phyloP scores from a whole-genome alignment of 2,797 vertebrate species.

The Gadopsis bispinosus region DNA sequence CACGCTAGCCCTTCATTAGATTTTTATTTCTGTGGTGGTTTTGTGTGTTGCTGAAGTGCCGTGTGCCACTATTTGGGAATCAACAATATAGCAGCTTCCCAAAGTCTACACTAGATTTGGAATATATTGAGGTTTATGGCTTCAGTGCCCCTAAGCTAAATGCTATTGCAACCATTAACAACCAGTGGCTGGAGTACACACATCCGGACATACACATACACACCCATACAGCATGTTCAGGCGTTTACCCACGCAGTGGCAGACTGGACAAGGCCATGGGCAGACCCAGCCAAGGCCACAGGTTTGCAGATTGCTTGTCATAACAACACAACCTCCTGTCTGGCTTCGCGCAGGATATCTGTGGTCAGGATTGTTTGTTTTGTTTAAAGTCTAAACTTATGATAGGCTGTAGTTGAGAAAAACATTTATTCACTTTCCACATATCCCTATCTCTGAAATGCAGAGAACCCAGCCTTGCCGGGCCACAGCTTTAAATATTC shows the following conservation, averaged over 20 bases:
- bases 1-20: constrained; percentile 49
- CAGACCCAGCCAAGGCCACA: constrained; percentile 54
- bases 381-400: constrained; percentile 28
- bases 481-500: background rate
- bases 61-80: constrained; percentile 35
- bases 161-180: constrained; percentile 60
- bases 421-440: constrained; percentile 15
- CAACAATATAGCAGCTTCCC: constrained; percentile 45
- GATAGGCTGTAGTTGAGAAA: constrained; percentile 11
- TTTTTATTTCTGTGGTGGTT: constrained; percentile 2
- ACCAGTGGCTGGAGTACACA: constrained; percentile 18
- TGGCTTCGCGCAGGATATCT: constrained; percentile 59
- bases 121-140: constrained; percentile 61
- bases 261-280: constrained; percentile 67
- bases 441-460: constrained; percentile 2
- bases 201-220: constrained; percentile 5
- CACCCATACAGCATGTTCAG: background rate
- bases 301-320: constrained; percentile 62
- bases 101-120: constrained; percentile 35
- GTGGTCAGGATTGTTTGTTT: constrained; percentile 40
- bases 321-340: constrained; percentile 62
- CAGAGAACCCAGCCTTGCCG: constrained; percentile 2
- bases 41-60: constrained; percentile 13
- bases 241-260: constrained; percentile 44
- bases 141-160: constrained; percentile 48